Base-by-base conservation (phyloP, 2,888 invertebrate species). In the Nemurella pictetii region DNA sequence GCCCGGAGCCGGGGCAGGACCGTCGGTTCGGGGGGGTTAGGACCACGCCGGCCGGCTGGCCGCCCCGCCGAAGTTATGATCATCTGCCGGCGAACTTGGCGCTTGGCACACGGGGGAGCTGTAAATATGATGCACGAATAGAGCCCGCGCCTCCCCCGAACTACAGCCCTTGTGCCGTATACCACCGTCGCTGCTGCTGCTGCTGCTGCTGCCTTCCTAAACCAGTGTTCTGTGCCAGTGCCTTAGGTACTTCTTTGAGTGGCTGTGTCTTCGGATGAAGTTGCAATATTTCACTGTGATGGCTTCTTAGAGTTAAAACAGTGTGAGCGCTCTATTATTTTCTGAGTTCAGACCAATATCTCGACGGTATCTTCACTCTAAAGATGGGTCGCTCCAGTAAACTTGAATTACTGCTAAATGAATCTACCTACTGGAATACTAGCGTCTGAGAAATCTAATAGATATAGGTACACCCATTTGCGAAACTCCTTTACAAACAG, bases 61-160 rank as follows among this genome's bases (percentile, higher is more conserved):
- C 80, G 0, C 25, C 80, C 80, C 4, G 25, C 30, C 30, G 29
- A 80, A 81, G 80, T 81, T 81, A 81, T 35, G 32, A 81, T 81
- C 80, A 81, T 26, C 80, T 81, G 80, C 80, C 35, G 80, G 35
- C 32, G 12, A 26, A 25, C 32, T 28, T 26, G 32, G 30, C 36
- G 35, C 20, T 20, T 55, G n/a, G 35, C 36, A 35, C 36, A 25
- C 26, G n/a, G 35, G 80, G 80, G 80, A 35, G 80, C 80, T 81
- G 80, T 81, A 81, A 81, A 81, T 81, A 81, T 81, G 80, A 36
- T 36, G 35, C 80, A 78, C 55, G 78, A 75, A 75, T 75, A 20
- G 74, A 74, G 5, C 5, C 74, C 74, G 26, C 20, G 4, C 26
- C 74, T 74, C 4, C 74, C 27, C 29, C 7, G 12, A 75, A 29